Conservation (phyloP, 2,888 invertebrate species). For the Temnothorax unifasciatus region DNA sequence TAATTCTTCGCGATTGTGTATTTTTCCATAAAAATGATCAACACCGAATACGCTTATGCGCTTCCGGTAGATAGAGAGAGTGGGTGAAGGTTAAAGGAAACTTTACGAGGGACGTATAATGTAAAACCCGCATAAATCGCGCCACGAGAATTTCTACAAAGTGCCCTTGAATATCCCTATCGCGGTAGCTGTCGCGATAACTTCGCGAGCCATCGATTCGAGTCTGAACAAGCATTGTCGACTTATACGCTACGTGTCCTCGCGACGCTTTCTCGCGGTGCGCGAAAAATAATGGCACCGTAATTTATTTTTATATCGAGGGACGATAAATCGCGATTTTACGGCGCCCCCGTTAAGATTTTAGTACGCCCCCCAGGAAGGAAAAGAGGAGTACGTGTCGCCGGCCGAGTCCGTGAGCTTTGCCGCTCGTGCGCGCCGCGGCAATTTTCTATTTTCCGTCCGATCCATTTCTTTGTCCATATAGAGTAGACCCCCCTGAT, state of each 20-base stretch:
- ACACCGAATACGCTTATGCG: neutral
- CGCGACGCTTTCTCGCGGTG: constrained; percentile 32
- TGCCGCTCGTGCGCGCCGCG: constrained; percentile 50
- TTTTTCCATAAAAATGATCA: constrained; percentile 27
- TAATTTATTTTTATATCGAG: constrained; percentile 56
- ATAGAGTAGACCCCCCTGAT: constrained; percentile 50
- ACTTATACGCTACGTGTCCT: constrained; percentile 46
- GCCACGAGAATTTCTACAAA: constrained; percentile 40
- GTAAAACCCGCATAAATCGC: constrained; percentile 59
- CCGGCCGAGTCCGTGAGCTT: constrained; percentile 65
- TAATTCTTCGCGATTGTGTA: neutral
- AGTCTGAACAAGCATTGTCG: constrained; percentile 35
- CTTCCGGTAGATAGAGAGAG: neutral
- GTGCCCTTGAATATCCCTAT: constrained; percentile 26
- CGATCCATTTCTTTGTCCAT: constrained; percentile 58
- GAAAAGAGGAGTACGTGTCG: constrained; percentile 61
- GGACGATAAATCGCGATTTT: constrained; percentile 55
- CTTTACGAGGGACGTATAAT: constrained; percentile 52
- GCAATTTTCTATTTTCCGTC: constrained; percentile 65
- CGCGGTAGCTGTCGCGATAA: constrained; percentile 42
- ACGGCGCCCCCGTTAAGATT: constrained; percentile 53
- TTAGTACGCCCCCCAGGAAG: constrained; percentile 19
- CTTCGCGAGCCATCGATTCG: constrained; percentile 43
- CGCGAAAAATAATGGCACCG: constrained; percentile 41
- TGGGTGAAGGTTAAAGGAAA: neutral